These are phyloP conservation scores for Hypothenemus hampei DNA, from an alignment of 1,140 invertebrate species.

Conservation along the genomic window DNA sequence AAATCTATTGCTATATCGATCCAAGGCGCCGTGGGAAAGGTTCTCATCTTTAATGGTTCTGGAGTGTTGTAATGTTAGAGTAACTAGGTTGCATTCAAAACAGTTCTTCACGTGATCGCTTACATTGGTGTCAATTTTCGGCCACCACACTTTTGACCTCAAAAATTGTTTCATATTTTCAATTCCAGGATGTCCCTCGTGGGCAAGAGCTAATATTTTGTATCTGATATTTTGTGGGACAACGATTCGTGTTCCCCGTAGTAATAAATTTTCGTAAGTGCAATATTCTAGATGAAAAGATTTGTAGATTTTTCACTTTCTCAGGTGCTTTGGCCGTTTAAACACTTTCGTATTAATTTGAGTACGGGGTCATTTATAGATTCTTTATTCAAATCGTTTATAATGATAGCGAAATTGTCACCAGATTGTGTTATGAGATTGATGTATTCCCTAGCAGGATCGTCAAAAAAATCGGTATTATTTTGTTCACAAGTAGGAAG, in stretches of 20 bases:
- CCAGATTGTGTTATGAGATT: no score
- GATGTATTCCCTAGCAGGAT: no score
- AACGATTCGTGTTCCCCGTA: slow-evolving; percentile 17
- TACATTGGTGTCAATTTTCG: slow-evolving; percentile 47
- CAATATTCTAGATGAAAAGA: slow-evolving; percentile 6
- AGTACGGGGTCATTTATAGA: slow-evolving; percentile 4
- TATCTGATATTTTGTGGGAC: slow-evolving; percentile 25
- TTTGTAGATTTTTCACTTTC: not conserved
- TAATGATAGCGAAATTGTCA: no score
- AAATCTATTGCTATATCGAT: slow-evolving; percentile 40
- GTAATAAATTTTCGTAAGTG: slow-evolving; percentile 5
- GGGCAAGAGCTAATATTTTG: slow-evolving; percentile 47
- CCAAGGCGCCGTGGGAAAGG: slow-evolving; percentile 40
- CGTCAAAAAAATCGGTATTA: no score
- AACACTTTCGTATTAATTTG: not conserved
- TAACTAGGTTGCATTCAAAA: slow-evolving; percentile 42
- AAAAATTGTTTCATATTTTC: slow-evolving; percentile 53
- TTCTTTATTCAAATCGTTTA: slow-evolving; percentile 5
- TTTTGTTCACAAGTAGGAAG: slow-evolving; percentile 29
- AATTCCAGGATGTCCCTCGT: slow-evolving; percentile 51
- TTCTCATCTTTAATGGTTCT: slow-evolving; percentile 32
- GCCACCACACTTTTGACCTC: slow-evolving; percentile 52
- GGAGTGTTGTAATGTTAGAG: slow-evolving; percentile 23
- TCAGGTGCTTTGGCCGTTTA: not conserved
- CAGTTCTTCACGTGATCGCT: slow-evolving; percentile 47